Evolutionary conservation across 2,888 invertebrate genomes (phyloP), one percentile per base, ranked within the genome.

Genomic region (Perithous albicinctus): DNA sequence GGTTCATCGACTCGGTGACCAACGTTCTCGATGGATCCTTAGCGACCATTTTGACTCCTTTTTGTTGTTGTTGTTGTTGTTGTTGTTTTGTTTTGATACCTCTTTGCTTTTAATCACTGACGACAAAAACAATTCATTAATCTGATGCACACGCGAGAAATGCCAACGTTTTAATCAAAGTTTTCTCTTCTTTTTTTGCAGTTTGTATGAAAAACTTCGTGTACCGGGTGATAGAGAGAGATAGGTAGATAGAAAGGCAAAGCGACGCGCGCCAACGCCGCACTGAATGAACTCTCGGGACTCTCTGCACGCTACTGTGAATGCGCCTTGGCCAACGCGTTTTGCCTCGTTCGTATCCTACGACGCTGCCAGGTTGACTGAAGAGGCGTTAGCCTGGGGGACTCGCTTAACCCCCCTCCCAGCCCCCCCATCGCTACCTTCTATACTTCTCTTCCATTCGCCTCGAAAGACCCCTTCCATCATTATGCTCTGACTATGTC

Each of bases 1-100:
- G 93, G 88, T 95, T 94, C 61, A 94, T 94, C 32, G 93, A 88
- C 56, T 94, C 93, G 89, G 94, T 94, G 78, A 88, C 85, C 54
- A 86, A 83, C 75, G 85, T 86, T 80, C 87, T 84, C 78, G 90
- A 90, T 46, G 89, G 85, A 80, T 92, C 91, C 89, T 94, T 94
- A 78, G 94, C 94, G 85, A 94, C 94, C 94, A 94, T 94, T 85
- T 90, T 93, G 88, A 23, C 51, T 54, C 18, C 20, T 66, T 59
- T 32, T 32, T 1, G 1, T 63, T 64, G 10, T 15, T 18, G 0
- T 12, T 23, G 23, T 10, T 23, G 0, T 38, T 18, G n/a, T n/a
- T n/a, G n/a, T n/a, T n/a, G n/a, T n/a, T n/a, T n/a, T n/a, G n/a
- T n/a, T n/a, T n/a, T n/a, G n/a, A n/a, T n/a, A n/a, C n/a, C n/a